phyloP scores from a whole-genome alignment of 1,140 invertebrate species.

The Tenebrio molitor region DNA sequence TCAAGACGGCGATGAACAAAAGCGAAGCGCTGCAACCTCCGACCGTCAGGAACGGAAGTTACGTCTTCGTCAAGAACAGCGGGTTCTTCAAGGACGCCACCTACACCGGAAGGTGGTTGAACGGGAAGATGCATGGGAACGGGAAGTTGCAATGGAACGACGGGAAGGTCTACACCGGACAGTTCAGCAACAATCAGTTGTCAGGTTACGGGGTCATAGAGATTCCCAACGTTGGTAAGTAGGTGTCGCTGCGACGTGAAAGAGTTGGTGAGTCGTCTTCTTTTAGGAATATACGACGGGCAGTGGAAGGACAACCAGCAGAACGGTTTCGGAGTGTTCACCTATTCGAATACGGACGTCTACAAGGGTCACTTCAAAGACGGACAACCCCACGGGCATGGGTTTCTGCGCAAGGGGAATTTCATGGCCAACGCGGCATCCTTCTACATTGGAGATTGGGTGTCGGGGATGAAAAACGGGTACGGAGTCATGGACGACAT shows the following conservation, averaged over 20 bases:
- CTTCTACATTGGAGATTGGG: conserved; percentile 90
- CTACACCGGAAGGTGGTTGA: conserved; percentile 83
- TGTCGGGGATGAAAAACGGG: conserved; percentile 79
- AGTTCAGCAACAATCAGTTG: conserved; percentile 81
- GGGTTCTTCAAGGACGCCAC: conserved; percentile 80
- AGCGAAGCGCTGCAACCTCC: conserved; percentile 74
- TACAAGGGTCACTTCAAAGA: conserved; percentile 91
- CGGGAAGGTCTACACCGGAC: conserved; percentile 82
- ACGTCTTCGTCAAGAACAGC: conserved; percentile 75
- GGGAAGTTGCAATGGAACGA: conserved; percentile 87
- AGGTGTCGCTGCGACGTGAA: background rate
- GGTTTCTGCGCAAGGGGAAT: conserved; percentile 83
- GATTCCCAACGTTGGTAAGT: conserved; percentile 71
- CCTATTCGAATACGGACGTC: conserved; percentile 76
- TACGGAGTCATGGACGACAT: conserved; percentile 92
- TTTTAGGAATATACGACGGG: conserved; percentile 80
- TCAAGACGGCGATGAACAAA: conserved; percentile 73
- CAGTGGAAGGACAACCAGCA: conserved; percentile 88
- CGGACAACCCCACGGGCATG: conserved; percentile 86
- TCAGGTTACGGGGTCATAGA: conserved; percentile 82
- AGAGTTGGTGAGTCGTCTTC: background rate
- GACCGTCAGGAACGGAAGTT: conserved; percentile 76
- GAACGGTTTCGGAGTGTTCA: conserved; percentile 84
- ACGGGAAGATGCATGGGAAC: conserved; percentile 85
- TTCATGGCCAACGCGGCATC: conserved; percentile 81